Conservation (phyloP, 2,888 invertebrate genomes). For the Calameuta filiformis region DNA sequence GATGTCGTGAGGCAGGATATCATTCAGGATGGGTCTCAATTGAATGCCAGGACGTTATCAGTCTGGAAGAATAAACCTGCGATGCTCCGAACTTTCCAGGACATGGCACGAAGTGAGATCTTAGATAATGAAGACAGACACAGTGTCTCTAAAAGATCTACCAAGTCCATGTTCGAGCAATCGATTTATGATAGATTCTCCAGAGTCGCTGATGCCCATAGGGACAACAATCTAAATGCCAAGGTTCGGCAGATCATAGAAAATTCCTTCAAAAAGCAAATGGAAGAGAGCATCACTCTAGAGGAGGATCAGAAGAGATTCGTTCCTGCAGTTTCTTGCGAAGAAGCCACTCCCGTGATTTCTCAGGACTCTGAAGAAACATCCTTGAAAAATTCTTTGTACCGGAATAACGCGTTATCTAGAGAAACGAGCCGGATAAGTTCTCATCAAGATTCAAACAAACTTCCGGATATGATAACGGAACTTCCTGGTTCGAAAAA, state of each 20-base stretch:
- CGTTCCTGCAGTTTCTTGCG: background rate
- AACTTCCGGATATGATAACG: constrained; percentile 58
- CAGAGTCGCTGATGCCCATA: background rate
- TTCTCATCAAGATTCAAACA: constrained; percentile 18
- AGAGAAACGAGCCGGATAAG: background rate
- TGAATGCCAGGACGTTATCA: constrained; percentile 23
- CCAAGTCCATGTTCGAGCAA: constrained; percentile 58
- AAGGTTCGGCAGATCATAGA: constrained; percentile 59
- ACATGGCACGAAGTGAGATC: constrained; percentile 55
- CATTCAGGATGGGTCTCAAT: constrained; percentile 13
- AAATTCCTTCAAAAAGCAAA: constrained; percentile 58
- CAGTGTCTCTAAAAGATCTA: constrained; percentile 53
- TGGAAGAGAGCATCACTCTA: constrained; percentile 53
- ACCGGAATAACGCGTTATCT: background rate
- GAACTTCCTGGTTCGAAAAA: constrained; percentile 49
- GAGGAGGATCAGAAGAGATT: constrained; percentile 22
- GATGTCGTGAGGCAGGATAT: constrained; percentile 46
- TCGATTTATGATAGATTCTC: constrained; percentile 15
- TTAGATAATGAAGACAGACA: constrained; percentile 51
- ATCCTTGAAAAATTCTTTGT: constrained; percentile 7
- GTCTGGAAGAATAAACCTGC: constrained; percentile 51
- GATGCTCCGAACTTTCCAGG: constrained; percentile 47
- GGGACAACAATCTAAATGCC: constrained; percentile 43
- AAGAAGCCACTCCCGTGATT: constrained; percentile 13
- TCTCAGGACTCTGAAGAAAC: constrained; percentile 16